A percentile compares a stretch with the other conserved stretches of the same genome.
Evolutionary conservation across 2,113 vertebrate genomes (phyloP).

Genomic region (Ameiurus melas): DNA sequence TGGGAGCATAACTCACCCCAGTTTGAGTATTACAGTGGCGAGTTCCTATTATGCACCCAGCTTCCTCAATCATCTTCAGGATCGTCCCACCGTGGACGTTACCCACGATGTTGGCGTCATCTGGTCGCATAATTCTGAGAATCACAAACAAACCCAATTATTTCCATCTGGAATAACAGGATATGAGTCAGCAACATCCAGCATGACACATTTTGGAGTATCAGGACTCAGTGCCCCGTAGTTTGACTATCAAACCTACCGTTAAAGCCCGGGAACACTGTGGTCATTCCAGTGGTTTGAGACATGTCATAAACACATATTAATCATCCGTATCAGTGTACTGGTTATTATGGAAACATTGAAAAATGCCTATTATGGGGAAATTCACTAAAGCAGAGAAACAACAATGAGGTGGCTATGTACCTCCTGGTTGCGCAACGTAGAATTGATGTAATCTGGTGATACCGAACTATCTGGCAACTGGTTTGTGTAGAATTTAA

Average conservation of each 20-base stretch:
- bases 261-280: not conserved
- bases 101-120: constrained; percentile 89
- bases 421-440: not conserved
- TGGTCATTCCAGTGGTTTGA: not conserved
- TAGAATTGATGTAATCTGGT: not conserved
- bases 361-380: too few relatives aligned
- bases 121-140: constrained; percentile 88
- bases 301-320: not conserved
- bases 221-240: not conserved
- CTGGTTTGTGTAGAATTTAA: not conserved
- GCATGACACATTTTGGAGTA: not conserved
- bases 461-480: not conserved
- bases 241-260: not conserved
- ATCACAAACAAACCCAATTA: not conserved
- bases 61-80: constrained; percentile 97
- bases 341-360: not conserved
- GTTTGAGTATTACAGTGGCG: constrained; percentile 89
- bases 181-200: not conserved
- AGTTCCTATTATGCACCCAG: constrained; percentile 89
- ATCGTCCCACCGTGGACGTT: constrained; percentile 92
- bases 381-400: not conserved
- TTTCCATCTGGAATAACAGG: not conserved
- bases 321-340: not conserved
- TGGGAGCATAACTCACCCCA: constrained; percentile 68
- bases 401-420: not conserved